A percentile compares a stretch with the other conserved stretches of the same genome.
Evolutionary conservation across 2,888 invertebrate species (phyloP).

Genomic region (Stegana nigrithorax): DNA sequence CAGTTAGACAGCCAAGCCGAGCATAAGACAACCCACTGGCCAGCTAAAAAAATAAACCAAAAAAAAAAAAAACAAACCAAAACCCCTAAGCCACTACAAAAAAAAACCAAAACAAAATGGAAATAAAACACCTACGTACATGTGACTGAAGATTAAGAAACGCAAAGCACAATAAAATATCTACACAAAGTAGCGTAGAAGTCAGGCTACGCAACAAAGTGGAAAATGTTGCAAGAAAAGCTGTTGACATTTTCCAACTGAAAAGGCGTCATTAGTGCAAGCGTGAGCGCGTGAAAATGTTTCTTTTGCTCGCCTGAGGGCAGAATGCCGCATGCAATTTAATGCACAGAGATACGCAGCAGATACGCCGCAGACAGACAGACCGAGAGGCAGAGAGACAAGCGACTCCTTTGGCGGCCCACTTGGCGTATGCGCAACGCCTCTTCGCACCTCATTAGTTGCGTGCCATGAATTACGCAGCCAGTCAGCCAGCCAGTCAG

Average conservation of each 20-base stretch:
- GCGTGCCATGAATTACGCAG: too few relatives aligned
- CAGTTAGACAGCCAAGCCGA: too few relatives aligned
- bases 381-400: not conserved
- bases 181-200: too few relatives aligned
- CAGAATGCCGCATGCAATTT: not conserved
- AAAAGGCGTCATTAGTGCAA: slow-evolving; percentile 14
- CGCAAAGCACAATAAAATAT: too few relatives aligned
- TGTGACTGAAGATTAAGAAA: too few relatives aligned
- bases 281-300: slow-evolving; percentile 5
- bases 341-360: not conserved
- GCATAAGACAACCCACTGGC: too few relatives aligned
- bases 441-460: slow-evolving; percentile 56
- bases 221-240: slow-evolving; percentile 56
- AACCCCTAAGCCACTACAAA: too few relatives aligned
- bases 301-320: not conserved
- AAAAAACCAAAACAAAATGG: too few relatives aligned
- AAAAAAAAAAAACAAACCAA: too few relatives aligned
- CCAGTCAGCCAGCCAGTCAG: too few relatives aligned
- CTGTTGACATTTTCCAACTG: slow-evolving; percentile 45
- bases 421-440: slow-evolving; percentile 37
- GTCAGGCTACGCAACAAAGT: slow-evolving; percentile 37
- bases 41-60: too few relatives aligned
- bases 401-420: slow-evolving; percentile 4
- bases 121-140: too few relatives aligned
- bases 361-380: not conserved